Evolutionary conservation across 1,140 invertebrate species (phyloP), one percentile per base, ranked within the genome.

Genomic region (Andricus grossulariae): DNA sequence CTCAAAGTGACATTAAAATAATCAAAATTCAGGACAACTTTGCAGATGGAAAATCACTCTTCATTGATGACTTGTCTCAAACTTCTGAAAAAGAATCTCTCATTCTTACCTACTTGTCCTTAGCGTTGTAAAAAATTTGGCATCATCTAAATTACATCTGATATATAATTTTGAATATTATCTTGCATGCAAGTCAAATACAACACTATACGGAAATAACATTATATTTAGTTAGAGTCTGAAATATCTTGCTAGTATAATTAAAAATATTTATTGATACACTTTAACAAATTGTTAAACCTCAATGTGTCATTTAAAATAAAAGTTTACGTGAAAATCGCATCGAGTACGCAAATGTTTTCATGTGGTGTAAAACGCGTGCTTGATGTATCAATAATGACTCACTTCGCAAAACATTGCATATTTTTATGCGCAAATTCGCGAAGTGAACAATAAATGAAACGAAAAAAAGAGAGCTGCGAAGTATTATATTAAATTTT

Each of bases 11-110:
- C 18, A 54, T 66, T 66, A 45, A 45, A 45, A 39, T 66, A 39
- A 25, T 3, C n/a, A n/a, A 16, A 25, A n/a, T 45, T 66, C 25
- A 39, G 25, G 25, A 32, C 16, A 32, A n/a, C 32, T 66, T 45
- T 16, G 12, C 16, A 45, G 1, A 66, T 39, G 60, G 60, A 45
- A 25, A 66, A 25, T 60, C 21, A 16, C 32, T 66, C 16, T 39
- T 66, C 39, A 66, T 66, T 66, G 15, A 66, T 16, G 39, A 45
- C 39, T 45, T 45, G 39, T 66, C 16, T 66, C n/a, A 66, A 66
- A 66, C 39, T 66, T 39, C 21, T 39, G 18, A 55, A 19, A 10
- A n/a, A 66, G 25, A 66, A 15, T 32, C 6, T 32, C 39, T 45
- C 39, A 45, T 66, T 66, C 32, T 66, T 66, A 66, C 25, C 21